phyloP scores from a whole-genome alignment of 1,140 invertebrate genomes.

The Trachymyrmex septentrionalis region DNA sequence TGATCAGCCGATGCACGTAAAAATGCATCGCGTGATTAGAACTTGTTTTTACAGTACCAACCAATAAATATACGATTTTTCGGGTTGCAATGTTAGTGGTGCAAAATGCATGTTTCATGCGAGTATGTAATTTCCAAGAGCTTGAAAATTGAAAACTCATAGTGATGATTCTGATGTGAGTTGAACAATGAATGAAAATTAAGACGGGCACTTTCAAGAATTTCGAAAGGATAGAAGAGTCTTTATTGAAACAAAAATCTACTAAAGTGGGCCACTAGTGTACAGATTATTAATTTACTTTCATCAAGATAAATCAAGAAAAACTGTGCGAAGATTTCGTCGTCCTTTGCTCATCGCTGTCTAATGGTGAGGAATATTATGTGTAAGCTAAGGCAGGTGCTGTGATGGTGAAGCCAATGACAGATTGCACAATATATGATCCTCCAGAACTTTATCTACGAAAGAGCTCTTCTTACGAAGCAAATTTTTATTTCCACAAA shows the following conservation, averaged over 20 bases:
- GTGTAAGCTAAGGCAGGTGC: constrained; percentile 18
- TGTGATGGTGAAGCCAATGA: constrained; percentile 32
- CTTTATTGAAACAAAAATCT: constrained; percentile 31
- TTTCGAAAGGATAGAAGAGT: neutral
- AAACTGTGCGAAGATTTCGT: neutral
- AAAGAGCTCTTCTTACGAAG: constrained; percentile 4
- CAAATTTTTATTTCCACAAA: constrained; percentile 20
- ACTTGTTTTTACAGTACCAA: constrained; percentile 2
- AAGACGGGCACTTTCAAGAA: neutral
- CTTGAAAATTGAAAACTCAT: constrained; percentile 9
- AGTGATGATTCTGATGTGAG: neutral
- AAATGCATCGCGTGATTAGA: constrained; percentile 13
- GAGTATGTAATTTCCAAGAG: neutral
- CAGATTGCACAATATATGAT: neutral
- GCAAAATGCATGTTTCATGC: neutral
- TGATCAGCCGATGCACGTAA: neutral
- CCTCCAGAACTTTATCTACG: constrained; percentile 9
- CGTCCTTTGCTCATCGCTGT: constrained; percentile 19
- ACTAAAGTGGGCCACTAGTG: constrained; percentile 54
- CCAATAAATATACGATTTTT: neutral
- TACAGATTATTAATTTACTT: constrained; percentile 52
- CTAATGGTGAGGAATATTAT: constrained; percentile 40
- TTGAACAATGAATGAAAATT: constrained; percentile 11
- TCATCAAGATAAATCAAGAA: constrained; percentile 7
- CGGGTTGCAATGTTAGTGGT: constrained; percentile 5